Evolutionary conservation across 2,113 vertebrate species (phyloP).

Genomic region (Orientallactaga bullata): DNA sequence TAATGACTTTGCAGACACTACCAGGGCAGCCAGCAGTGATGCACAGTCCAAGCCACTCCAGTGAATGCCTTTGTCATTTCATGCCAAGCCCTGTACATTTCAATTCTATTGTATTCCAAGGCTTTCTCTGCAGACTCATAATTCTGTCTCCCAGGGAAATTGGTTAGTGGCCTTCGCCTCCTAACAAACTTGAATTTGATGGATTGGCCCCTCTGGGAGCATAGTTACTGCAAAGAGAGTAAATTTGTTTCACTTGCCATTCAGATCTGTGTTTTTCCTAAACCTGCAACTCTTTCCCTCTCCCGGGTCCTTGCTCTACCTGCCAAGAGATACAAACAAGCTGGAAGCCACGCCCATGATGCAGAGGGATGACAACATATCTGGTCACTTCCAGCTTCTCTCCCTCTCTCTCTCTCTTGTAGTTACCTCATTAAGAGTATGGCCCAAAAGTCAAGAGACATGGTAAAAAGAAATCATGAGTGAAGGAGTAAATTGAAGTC

Average conservation of each 20-base stretch:
- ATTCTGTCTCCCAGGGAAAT: neutral
- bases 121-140: conserved; percentile 22
- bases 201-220: conserved; percentile 25
- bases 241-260: conserved; percentile 55
- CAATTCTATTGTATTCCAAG: neutral
- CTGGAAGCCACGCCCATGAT: neutral
- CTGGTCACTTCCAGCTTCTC: neutral
- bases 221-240: conserved; percentile 16
- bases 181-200: conserved; percentile 52
- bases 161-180: neutral
- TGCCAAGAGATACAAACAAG: neutral
- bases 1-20: neutral
- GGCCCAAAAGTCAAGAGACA: neutral
- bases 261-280: conserved; percentile 24
- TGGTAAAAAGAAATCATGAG: conserved; percentile 4
- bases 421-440: neutral
- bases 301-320: neutral
- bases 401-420: conserved; percentile 22
- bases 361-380: neutral
- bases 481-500: neutral
- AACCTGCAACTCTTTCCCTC: neutral
- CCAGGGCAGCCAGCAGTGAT: neutral
- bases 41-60: neutral
- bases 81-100: neutral
- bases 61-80: neutral